Percentiles rank a stretch among this genome's conserved stretches.
Conservation (phyloP, 1,140 invertebrate genomes). For the Pseudomyrmex concolor region DNA sequence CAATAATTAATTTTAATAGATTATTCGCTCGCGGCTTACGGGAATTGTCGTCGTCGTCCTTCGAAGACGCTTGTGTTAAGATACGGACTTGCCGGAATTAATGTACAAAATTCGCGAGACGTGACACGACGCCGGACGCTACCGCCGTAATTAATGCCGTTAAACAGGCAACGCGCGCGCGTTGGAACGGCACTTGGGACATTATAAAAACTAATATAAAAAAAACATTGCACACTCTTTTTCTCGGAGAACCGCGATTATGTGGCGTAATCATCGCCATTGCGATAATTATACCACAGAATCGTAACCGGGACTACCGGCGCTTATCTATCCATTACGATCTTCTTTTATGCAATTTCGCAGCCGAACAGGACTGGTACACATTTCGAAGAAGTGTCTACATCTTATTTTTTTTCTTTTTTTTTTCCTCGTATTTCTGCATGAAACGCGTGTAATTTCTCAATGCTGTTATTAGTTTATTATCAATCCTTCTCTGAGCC, state of each 20-base stretch:
- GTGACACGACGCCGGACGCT: not conserved
- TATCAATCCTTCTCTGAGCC: too few relatives aligned
- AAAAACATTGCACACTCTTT: constrained; percentile 39
- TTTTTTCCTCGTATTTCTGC: too few relatives aligned
- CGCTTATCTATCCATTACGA: constrained; percentile 2
- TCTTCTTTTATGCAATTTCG: constrained; percentile 14
- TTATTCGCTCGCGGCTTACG: constrained; percentile 1
- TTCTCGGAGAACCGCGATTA: constrained; percentile 36
- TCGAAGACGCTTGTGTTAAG: not conserved
- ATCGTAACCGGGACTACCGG: constrained; percentile 20
- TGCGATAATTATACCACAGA: constrained; percentile 45
- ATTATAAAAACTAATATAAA: constrained; percentile 34
- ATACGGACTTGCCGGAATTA: constrained; percentile 42
- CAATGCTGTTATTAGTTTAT: too few relatives aligned
- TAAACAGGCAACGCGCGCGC: constrained; percentile 33
- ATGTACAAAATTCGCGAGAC: constrained; percentile 40
- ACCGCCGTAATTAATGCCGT: constrained; percentile 34
- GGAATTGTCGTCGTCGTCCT: constrained; percentile 20
- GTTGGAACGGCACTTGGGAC: constrained; percentile 17
- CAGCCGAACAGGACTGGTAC: not conserved
- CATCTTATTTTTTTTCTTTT: not conserved
- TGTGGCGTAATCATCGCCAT: constrained; percentile 29
- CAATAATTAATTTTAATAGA: constrained; percentile 26
- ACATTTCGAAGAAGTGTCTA: not conserved
- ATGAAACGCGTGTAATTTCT: too few relatives aligned